Base-by-base conservation (phyloP, 1,140 invertebrate species). In the Drosophila sturtevanti region DNA sequence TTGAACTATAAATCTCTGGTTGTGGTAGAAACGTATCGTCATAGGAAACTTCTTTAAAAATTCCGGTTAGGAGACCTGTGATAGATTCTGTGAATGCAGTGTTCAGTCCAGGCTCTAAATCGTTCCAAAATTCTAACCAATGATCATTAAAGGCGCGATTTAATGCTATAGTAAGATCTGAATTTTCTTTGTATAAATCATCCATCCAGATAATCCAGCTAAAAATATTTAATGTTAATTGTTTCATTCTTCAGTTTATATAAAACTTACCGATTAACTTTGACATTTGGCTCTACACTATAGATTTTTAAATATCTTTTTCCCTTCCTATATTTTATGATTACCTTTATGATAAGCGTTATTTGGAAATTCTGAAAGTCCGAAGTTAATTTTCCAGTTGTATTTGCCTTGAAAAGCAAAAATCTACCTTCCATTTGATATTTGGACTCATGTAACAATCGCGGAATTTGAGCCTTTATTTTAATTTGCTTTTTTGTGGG, bases 21-120 rank as follows among this genome's bases (percentile, higher is more conserved):
- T 16, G 14, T 35, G 80, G 63, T 11, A 85, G 37, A 81, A 85
- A 85, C 77, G 86, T 66, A 22, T 85, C 81, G 21, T 86, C 81
- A 48, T 85, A 85, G 37, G 81, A 38, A 4, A 86, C 67, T n/a
- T 48, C 68, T 14, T 78, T 64, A 10, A 86, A 86, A 1, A 81
- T 44, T 1, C 21, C 55, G 1, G 68, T 77, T 5, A 86, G 51
- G 6, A 87, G 10, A 4, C 7, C 35, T 16, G 60, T 74, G 12
- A 85, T 51, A 0, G 7, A 4, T 0, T 3, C 0, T 6, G 66
- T 27, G 24, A 77, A 68, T 0, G 22, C 1, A 21, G 65, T 54
- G 3, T 52, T 5, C 0, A 86, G 0, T 0, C 54, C 16, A 0
- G 81, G 81, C 4, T 81, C 73, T 4, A 86, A 3, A 2, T 58